A percentile compares a stretch with the other conserved stretches of the same genome.
Conservation (phyloP, 2,113 vertebrate genomes). For the Chaetodon trifascialis region DNA sequence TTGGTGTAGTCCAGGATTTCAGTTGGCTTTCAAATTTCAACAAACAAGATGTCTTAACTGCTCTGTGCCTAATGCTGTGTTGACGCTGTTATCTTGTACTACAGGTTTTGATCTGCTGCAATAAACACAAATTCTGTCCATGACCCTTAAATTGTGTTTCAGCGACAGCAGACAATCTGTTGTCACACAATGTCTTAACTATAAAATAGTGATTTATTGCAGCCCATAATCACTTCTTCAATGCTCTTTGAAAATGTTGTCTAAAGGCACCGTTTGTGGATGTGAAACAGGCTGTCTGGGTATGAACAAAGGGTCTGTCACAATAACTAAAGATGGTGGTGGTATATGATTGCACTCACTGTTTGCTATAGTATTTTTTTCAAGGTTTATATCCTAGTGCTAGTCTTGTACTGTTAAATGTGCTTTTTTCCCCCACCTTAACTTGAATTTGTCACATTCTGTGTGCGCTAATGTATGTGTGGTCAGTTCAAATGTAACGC, state of each 20-base stretch:
- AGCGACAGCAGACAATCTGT: too few relatives aligned
- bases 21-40: constrained; percentile 39
- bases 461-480: too few relatives aligned
- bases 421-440: too few relatives aligned
- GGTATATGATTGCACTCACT: background rate
- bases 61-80: constrained; percentile 2
- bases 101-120: background rate
- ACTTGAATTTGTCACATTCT: too few relatives aligned
- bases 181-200: background rate
- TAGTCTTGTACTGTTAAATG: background rate
- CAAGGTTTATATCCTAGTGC: background rate
- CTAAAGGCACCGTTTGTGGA: background rate
- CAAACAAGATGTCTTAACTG: constrained; percentile 30
- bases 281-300: background rate
- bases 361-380: background rate
- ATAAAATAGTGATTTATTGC: background rate
- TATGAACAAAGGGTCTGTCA: background rate
- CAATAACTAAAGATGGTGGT: background rate
- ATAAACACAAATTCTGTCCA: background rate
- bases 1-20: constrained; percentile 39
- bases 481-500: too few relatives aligned
- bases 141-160: background rate
- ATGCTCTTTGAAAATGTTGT: too few relatives aligned
- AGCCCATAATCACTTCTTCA: background rate
- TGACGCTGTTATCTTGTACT: background rate